Evolutionary conservation across 1,140 invertebrate species (phyloP).

Genomic region (Hetaerina americana): DNA sequence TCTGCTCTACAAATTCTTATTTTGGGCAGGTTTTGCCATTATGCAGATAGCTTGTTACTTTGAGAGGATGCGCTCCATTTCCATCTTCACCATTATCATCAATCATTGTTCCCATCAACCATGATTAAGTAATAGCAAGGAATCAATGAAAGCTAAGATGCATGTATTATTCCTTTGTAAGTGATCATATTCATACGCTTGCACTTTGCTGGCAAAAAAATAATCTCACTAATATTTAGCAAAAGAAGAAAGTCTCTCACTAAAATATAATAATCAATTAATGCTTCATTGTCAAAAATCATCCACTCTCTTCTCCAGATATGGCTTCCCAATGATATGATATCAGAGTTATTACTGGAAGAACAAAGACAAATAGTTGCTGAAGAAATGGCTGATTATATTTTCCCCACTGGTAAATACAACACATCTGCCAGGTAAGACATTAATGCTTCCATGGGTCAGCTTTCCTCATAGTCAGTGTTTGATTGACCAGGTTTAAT

Average conservation of each 20-base stretch:
- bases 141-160: no score
- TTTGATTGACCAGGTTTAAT: neutral
- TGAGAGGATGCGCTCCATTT: no score
- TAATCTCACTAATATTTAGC: neutral
- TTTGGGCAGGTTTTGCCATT: no score
- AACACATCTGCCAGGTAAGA: constrained; percentile 25
- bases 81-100: no score
- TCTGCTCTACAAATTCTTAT: no score
- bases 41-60: no score
- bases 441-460: neutral
- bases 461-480: neutral
- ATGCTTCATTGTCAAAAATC: neutral
- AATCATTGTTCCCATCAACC: no score
- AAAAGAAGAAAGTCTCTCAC: neutral
- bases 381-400: constrained; percentile 43
- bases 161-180: neutral
- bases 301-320: no score
- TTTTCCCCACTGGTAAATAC: constrained; percentile 40
- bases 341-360: constrained; percentile 34
- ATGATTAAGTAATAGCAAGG: no score
- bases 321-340: neutral
- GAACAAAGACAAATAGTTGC: constrained; percentile 38
- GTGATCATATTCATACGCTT: neutral
- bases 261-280: neutral
- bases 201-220: neutral